Evolutionary conservation across 2,888 invertebrate species (phyloP), one percentile per base, ranked within the genome.

Genomic region (Caenorhabditis sinica): DNA sequence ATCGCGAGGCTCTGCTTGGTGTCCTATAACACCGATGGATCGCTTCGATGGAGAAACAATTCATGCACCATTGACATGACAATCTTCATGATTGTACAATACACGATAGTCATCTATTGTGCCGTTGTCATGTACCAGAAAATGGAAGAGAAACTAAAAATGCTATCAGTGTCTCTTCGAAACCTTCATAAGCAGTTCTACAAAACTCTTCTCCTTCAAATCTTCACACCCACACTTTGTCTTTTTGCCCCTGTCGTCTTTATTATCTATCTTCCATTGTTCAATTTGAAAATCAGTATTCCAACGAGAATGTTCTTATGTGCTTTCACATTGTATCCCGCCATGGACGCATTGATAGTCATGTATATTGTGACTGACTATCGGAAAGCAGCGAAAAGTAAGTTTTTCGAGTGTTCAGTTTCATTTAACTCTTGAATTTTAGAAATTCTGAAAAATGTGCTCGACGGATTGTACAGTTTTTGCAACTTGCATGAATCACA

Each of bases 321-420:
- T 43, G 20, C 71, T 0, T 72, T 79, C 51, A 65, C 71, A 4
- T 43, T 79, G 30, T 72, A 79, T 49, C 71, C 79, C 23, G 79
- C 79, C 1, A 65, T 65, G 56, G 79, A 79, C 36, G 63, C 79
- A 0, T 56, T 71, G 28, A 65, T 79, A 2, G 45, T 79, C 23
- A 79, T 79, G 79, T 72, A 79, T 30, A 45, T 79, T 40, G 71
- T 79, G 8, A 71, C 53, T 5, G 79, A 79, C 45, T 79, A 79
- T 23, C 36, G 71, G 33, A 61, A 69, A 2, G 49, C 69, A 2
- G 36, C 53, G 0, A 76, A 68, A 68, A 30, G 76, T 77, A 49
- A 15, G 13, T 15, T 17, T 15, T 9, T 17, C n/a, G 8, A 17
- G 9, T 60, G 30, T 30, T 30, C 2, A 3, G 30, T 30, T 33